Evolutionary conservation across 1,140 invertebrate species (phyloP).

Genomic region (Halesus radiatus): DNA sequence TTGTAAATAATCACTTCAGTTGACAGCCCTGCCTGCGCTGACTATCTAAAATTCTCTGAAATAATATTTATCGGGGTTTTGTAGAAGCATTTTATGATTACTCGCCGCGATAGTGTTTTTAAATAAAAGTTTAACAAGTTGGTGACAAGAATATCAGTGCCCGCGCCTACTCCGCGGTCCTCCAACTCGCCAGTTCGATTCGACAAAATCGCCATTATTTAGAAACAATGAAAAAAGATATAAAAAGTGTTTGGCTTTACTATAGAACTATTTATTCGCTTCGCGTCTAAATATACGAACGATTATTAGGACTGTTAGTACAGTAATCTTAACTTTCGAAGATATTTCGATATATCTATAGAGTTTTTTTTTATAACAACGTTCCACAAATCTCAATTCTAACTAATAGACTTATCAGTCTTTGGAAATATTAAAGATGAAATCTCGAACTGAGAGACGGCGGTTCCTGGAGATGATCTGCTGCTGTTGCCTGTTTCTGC

Average conservation of each 20-base stretch:
- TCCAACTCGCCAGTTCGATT: neutral
- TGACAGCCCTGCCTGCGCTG: neutral
- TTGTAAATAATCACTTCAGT: too few species aligned
- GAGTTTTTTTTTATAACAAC: conserved; percentile 39
- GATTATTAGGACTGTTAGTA: neutral
- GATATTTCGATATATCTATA: neutral
- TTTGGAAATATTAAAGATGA: conserved; percentile 10
- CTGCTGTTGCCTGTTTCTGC: conserved; percentile 8
- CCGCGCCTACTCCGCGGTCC: neutral
- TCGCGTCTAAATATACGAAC: neutral
- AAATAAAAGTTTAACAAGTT: neutral
- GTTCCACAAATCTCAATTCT: conserved; percentile 33
- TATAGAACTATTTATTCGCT: neutral
- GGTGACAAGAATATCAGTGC: neutral
- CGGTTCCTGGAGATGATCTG: conserved; percentile 2
- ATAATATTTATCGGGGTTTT: conserved; percentile 11
- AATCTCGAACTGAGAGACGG: neutral
- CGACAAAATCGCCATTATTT: conserved; percentile 43
- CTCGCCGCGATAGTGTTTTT: neutral
- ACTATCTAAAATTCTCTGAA: conserved; percentile 21
- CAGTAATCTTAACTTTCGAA: neutral
- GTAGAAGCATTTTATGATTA: neutral
- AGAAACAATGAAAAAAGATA: conserved; percentile 43
- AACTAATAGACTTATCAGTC: too few species aligned
- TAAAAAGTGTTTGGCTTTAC: conserved; percentile 24